Evolutionary conservation across 2,113 vertebrate genomes (phyloP).

Genomic region (Psettodes erumei): DNA sequence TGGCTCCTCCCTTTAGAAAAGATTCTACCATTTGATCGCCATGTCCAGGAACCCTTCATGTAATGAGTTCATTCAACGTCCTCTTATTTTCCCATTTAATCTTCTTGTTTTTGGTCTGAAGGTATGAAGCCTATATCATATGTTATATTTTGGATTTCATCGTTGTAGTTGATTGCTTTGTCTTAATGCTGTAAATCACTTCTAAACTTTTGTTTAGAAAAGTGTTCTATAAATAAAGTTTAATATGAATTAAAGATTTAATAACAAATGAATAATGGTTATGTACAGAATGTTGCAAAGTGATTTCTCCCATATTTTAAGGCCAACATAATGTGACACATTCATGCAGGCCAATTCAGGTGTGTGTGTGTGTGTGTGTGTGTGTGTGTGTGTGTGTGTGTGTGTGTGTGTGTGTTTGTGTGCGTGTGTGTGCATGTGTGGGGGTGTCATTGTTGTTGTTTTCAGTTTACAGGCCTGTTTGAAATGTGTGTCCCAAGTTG

Average conservation of each 20-base stretch:
- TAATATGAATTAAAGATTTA: too few species aligned
- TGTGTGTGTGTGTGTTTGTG: conserved; percentile 6
- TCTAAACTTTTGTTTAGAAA: neutral
- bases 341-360: neutral
- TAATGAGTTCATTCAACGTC: too few species aligned
- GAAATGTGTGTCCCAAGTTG: conserved; percentile 62
- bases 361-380: conserved; percentile 19
- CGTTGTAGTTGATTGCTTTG: neutral
- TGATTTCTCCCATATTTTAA: neutral
- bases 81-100: neutral
- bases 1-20: neutral
- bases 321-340: neutral
- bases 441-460: conserved; percentile 46
- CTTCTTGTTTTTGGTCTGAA: neutral
- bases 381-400: neutral
- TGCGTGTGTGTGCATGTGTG: neutral
- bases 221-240: neutral
- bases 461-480: conserved; percentile 49
- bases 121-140: neutral
- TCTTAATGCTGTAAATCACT: neutral
- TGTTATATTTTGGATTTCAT: neutral
- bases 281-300: neutral
- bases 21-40: neutral
- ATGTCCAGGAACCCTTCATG: too few species aligned
- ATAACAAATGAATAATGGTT: neutral